These are phyloP conservation scores for Phalacrocorax aristotelis DNA, from an alignment of 2,113 vertebrate genomes.

Conservation along the genomic window DNA sequence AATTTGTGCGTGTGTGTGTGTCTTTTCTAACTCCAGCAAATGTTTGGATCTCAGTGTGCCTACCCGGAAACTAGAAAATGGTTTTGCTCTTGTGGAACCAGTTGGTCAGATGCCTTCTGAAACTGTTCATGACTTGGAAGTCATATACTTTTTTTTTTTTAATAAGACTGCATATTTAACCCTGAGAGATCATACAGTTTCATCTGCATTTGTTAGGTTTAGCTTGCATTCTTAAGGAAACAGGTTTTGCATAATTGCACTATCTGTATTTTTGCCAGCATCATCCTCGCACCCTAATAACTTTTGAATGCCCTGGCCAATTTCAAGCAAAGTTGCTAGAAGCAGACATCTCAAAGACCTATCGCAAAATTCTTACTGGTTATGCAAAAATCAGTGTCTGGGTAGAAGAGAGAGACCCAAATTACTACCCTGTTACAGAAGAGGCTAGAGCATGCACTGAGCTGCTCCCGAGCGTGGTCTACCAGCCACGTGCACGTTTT, in stretches of 20 bases:
- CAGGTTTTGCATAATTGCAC: not conserved
- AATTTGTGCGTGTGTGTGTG: rapidly evolving
- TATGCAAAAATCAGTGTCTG: not conserved
- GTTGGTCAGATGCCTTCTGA: not conserved
- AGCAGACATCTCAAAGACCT: not conserved
- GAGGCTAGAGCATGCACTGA: not conserved
- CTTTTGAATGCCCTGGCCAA: not conserved
- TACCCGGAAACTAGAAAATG: not conserved
- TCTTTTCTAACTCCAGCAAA: not conserved
- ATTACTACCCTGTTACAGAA: not conserved
- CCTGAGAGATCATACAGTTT: not conserved
- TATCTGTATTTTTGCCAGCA: not conserved
- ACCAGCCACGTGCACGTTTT: not conserved
- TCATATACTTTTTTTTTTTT: not conserved
- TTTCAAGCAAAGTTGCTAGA: not conserved
- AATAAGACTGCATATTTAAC: not conserved
- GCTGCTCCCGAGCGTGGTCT: rapidly evolving
- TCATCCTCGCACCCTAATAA: not conserved
- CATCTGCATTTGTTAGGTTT: not conserved
- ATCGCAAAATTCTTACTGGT: not conserved
- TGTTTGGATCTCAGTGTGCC: not conserved
- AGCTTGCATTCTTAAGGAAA: conserved; percentile 10
- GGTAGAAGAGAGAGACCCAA: not conserved
- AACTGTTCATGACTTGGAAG: not conserved
- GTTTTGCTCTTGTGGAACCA: not conserved